A percentile compares a stretch with the other conserved stretches of the same genome.
phyloP scores from a whole-genome alignment of 2,888 invertebrate genomes.

The Bugulina stolonifera region DNA sequence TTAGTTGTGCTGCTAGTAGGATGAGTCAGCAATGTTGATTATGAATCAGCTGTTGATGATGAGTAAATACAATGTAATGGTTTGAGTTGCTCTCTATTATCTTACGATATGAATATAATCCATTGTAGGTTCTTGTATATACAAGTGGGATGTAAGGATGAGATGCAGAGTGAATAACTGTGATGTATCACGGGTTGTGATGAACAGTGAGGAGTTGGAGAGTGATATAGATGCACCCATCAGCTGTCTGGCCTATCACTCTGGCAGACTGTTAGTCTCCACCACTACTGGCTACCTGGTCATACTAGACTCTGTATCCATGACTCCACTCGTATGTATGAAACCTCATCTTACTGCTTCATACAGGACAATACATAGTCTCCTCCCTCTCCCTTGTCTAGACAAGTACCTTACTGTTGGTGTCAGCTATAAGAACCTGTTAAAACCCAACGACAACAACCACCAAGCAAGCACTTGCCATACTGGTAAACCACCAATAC shows the following conservation, averaged over 20 bases:
- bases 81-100: no score
- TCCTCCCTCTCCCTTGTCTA: neutral
- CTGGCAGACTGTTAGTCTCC: neutral
- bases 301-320: neutral
- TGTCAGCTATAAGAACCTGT: neutral
- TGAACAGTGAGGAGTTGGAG: neutral
- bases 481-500: neutral
- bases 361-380: neutral
- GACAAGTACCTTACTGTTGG: neutral
- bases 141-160: neutral
- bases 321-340: neutral
- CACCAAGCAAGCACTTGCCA: neutral
- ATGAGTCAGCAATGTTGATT: no score
- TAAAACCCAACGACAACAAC: neutral
- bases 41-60: no score
- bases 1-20: no score
- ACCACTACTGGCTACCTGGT: constrained; percentile 10
- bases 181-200: neutral
- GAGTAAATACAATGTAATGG: no score
- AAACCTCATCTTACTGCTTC: neutral
- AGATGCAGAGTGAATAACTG: neutral
- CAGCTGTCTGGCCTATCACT: neutral
- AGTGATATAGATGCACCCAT: neutral
- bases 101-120: no score
- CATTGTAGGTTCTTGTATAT: constrained; percentile 2